A percentile compares a stretch with the other conserved stretches of the same genome.
Conservation (phyloP, 2,888 invertebrate species). For the Eulithis prunata region DNA sequence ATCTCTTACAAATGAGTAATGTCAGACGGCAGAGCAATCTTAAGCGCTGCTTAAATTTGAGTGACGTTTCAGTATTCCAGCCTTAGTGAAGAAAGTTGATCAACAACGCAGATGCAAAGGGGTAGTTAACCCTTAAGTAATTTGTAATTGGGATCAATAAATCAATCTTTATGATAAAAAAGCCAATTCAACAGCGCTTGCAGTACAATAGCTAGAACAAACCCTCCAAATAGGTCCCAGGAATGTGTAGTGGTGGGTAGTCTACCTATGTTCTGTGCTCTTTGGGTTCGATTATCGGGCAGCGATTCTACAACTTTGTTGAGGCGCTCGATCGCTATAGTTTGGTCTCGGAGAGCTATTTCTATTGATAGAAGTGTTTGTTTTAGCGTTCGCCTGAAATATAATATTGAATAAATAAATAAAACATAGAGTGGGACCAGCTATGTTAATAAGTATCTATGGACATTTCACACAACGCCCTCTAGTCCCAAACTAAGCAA, state of each 20-base stretch:
- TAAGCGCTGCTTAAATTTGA: too few relatives aligned
- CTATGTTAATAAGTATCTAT: too few relatives aligned
- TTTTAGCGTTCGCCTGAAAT: slow-evolving; percentile 72
- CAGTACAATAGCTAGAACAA: slow-evolving; percentile 69
- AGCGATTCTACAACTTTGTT: slow-evolving; percentile 61
- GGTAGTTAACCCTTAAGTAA: too few relatives aligned
- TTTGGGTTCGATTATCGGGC: slow-evolving; percentile 29
- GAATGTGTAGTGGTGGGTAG: slow-evolving; percentile 55
- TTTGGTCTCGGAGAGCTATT: slow-evolving; percentile 78
- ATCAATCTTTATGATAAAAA: slow-evolving; percentile 71
- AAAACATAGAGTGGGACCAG: too few relatives aligned
- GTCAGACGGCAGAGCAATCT: too few relatives aligned
- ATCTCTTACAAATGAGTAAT: too few relatives aligned
- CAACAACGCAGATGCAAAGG: too few relatives aligned
- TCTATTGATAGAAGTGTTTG: slow-evolving; percentile 78
- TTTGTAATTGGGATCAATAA: too few relatives aligned
- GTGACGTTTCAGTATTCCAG: too few relatives aligned
- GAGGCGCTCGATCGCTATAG: slow-evolving; percentile 71
- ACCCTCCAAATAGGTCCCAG: slow-evolving; percentile 73
- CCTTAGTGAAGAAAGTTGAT: too few relatives aligned
- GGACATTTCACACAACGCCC: too few relatives aligned
- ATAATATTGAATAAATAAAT: background rate
- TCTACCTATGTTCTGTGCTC: slow-evolving; percentile 54
- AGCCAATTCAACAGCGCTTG: slow-evolving; percentile 73
- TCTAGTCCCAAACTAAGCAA: too few relatives aligned